Evolutionary conservation across 2,113 vertebrate species (phyloP).

Genomic region (Setophaga kirtlandii): DNA sequence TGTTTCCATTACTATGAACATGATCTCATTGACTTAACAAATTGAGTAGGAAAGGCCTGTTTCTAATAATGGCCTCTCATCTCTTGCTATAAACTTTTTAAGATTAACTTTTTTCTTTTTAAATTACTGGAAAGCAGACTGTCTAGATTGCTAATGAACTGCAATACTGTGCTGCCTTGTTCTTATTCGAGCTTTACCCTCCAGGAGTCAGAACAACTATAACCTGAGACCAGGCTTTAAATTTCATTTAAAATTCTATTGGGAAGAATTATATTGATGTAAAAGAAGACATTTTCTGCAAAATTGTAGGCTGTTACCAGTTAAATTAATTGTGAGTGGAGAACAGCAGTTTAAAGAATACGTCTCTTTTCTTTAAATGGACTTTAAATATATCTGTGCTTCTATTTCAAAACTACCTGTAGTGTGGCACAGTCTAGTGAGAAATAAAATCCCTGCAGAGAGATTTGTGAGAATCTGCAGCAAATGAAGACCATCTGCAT

Average conservation of each 20-base stretch:
- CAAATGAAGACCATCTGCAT: constrained; percentile 26
- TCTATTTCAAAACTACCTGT: constrained; percentile 38
- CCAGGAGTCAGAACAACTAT: constrained; percentile 14
- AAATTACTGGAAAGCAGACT: constrained; percentile 45
- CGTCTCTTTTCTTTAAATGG: constrained; percentile 18
- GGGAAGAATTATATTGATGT: constrained; percentile 35
- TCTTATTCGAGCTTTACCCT: constrained; percentile 54
- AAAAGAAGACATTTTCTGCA: constrained; percentile 50
- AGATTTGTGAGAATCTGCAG: constrained; percentile 20
- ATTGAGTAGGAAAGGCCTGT: neutral
- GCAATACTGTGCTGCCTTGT: constrained; percentile 21
- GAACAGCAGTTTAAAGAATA: constrained; percentile 4
- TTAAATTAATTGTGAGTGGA: constrained; percentile 51
- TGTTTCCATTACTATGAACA: neutral
- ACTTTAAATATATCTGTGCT: constrained; percentile 22
- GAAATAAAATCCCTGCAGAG: constrained; percentile 34
- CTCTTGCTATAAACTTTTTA: constrained; percentile 45
- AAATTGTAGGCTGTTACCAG: constrained; percentile 12
- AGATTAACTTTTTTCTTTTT: constrained; percentile 51
- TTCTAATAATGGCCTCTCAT: constrained; percentile 38
- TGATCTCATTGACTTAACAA: constrained; percentile 24
- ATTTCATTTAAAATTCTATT: constrained; percentile 56
- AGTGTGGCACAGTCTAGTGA: neutral
- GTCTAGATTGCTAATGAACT: constrained; percentile 60
- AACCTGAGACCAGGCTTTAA: constrained; percentile 56